Conservation (phyloP, 2,888 invertebrate genomes). For the Drosophila testacea region DNA sequence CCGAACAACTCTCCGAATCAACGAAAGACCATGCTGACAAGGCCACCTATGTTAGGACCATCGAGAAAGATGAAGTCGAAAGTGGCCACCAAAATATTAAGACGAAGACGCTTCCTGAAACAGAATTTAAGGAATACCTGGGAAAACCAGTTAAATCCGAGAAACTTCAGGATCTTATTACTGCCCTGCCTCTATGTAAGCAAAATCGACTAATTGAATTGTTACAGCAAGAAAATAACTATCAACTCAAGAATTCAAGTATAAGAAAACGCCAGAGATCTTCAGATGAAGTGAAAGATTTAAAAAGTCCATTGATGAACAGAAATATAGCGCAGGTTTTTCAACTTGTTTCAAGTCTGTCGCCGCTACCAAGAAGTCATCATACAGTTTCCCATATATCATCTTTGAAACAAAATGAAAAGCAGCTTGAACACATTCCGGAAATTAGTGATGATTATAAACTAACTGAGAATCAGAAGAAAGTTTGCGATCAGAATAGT, state of each 20-base stretch:
- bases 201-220: not conserved
- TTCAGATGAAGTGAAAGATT: not conserved
- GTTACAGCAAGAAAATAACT: not conserved
- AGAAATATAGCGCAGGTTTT: not conserved
- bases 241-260: not conserved
- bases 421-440: not conserved
- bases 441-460: not conserved
- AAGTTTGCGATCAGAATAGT: not conserved
- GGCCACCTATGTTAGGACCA: not conserved
- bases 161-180: not conserved
- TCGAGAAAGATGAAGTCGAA: not conserved
- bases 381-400: not conserved
- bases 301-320: not conserved
- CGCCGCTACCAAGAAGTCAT: not conserved
- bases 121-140: not conserved
- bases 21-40: not conserved
- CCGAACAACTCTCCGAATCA: not conserved
- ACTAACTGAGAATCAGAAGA: not conserved
- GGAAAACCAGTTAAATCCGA: not conserved
- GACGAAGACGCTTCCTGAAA: not conserved
- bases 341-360: not conserved
- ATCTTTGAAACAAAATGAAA: not conserved
- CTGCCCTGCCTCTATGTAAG: not conserved
- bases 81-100: not conserved
- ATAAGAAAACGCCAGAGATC: not conserved